These are phyloP conservation scores for Cryptocheilus praepositus DNA, from an alignment of 2,888 invertebrate genomes.

Conservation along the genomic window DNA sequence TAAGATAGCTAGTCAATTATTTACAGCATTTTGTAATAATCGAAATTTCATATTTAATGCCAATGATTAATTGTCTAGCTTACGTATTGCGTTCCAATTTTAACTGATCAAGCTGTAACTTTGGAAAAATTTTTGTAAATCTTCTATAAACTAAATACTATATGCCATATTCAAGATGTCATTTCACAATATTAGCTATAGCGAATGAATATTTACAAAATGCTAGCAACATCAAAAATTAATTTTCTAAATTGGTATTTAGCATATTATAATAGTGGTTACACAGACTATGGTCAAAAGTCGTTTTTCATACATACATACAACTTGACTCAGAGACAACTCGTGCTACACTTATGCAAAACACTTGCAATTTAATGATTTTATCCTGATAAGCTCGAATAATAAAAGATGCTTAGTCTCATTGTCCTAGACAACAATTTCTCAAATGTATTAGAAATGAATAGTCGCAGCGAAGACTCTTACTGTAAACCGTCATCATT, in stretches of 20 bases:
- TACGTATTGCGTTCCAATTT: slow-evolving; percentile 39
- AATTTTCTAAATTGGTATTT: slow-evolving; percentile 45
- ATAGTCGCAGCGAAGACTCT: no score
- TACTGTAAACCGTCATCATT: no score
- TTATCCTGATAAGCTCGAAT: neutral
- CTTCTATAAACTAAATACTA: slow-evolving; percentile 42
- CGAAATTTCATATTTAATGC: slow-evolving; percentile 41
- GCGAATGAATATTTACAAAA: slow-evolving; percentile 60
- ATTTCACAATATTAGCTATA: slow-evolving; percentile 32
- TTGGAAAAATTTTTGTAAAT: slow-evolving; percentile 44
- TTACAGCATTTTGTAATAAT: slow-evolving; percentile 33
- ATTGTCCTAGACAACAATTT: no score
- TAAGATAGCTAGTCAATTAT: slow-evolving; percentile 38
- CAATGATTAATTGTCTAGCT: slow-evolving; percentile 41
- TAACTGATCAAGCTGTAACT: slow-evolving; percentile 38
- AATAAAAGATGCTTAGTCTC: neutral
- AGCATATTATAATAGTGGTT: slow-evolving; percentile 33
- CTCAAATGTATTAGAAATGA: no score
- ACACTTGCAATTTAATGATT: neutral
- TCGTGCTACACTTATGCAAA: slow-evolving; percentile 40
- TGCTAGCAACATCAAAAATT: slow-evolving; percentile 46
- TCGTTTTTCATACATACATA: slow-evolving; percentile 47
- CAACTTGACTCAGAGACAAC: slow-evolving; percentile 46
- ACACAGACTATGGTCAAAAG: slow-evolving; percentile 27
- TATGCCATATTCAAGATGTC: slow-evolving; percentile 38